Conservation (phyloP, 2,797 vertebrate genomes). For the Scolopax bukidnonensis region DNA sequence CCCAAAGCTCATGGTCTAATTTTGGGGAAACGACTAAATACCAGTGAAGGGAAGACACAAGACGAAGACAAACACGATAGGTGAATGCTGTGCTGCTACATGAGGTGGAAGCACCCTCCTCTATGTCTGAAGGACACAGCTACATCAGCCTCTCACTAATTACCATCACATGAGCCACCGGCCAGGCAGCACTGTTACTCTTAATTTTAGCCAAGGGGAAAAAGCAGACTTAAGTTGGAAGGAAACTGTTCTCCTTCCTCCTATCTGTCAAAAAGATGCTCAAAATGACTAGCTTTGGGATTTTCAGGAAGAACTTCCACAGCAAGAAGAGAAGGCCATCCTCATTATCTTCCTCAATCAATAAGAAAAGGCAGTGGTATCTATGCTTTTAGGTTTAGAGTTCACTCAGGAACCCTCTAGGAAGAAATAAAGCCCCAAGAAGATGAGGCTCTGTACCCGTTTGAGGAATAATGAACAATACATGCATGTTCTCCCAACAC, state of each 20-base stretch:
- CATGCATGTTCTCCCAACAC: not conserved
- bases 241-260: not conserved
- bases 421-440: not conserved
- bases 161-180: rapidly evolving
- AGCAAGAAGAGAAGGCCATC: not conserved
- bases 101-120: not conserved
- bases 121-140: not conserved
- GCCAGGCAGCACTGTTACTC: not conserved
- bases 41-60: not conserved
- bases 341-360: not conserved
- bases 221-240: not conserved
- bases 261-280: not conserved
- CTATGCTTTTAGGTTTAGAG: not conserved
- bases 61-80: rapidly evolving
- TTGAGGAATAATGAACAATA: not conserved
- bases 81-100: not conserved
- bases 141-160: not conserved
- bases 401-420: not conserved
- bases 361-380: not conserved
- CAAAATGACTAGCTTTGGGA: not conserved
- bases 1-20: not conserved
- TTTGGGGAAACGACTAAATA: not conserved
- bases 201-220: not conserved
- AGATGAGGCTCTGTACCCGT: not conserved
- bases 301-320: not conserved